Evolutionary conservation across 2,888 invertebrate genomes (phyloP).

Genomic region (Trachelus stipa): DNA sequence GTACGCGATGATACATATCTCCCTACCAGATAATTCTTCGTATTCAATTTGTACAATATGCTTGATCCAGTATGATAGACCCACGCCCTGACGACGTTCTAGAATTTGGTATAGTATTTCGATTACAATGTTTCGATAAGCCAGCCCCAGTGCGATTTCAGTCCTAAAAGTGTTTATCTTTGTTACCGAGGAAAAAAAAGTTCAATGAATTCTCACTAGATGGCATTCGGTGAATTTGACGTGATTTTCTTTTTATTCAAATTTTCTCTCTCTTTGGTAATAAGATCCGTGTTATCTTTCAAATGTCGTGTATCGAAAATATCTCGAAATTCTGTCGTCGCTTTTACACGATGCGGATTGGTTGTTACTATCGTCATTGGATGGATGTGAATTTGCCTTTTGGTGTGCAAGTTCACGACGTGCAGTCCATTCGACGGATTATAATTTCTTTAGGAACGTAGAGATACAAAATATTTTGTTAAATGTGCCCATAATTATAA

Average conservation of each 20-base stretch:
- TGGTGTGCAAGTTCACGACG: no score
- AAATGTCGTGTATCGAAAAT: not conserved
- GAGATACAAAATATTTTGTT: no score
- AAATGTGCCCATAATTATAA: no score
- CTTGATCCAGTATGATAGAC: conserved; percentile 34
- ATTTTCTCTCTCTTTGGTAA: not conserved
- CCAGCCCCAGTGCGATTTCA: not conserved
- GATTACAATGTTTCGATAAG: not conserved
- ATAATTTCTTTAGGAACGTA: no score
- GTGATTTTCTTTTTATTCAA: not conserved
- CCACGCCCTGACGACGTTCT: conserved; percentile 20
- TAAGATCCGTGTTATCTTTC: not conserved
- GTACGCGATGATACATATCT: conserved; percentile 52
- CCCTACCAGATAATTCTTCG: conserved; percentile 53
- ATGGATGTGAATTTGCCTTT: no score
- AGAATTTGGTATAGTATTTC: not conserved
- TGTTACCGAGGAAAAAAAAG: not conserved
- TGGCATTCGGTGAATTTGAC: not conserved
- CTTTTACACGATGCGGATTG: not conserved
- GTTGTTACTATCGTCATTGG: no score
- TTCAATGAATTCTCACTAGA: not conserved
- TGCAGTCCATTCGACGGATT: no score
- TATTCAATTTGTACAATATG: conserved; percentile 57
- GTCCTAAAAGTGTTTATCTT: not conserved
- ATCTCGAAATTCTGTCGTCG: not conserved